Evolutionary conservation across 2,113 vertebrate genomes (phyloP), one percentile per base, ranked within the genome.

Genomic region (Lophura nycthemera): DNA sequence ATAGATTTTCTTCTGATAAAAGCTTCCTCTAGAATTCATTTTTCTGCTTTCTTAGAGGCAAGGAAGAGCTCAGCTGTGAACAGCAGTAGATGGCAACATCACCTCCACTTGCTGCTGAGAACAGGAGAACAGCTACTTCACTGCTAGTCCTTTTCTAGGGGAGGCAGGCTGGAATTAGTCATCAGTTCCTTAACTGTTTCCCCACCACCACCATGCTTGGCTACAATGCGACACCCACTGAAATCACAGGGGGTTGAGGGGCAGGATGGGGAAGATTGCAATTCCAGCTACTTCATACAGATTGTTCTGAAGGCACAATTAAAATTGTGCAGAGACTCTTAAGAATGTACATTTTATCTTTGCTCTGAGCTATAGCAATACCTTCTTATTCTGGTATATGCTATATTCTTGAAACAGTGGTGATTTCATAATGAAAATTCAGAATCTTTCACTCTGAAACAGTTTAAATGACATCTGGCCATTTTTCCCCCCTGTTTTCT

Each of bases 181-280:
- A 43, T 38, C 8, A 38, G 8, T 74, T 85, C 32, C n/a, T 61
- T 40, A 57, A 34, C 3, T 40, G 11, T 56, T 56, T 32, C 14
- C 17, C 25, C 13, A 24, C 38, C 19, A 13, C 32, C 17, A 13
- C 11, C 9, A 3, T 8, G 30, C 9, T 21, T 15, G 25, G 20
- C 38, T 38, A 32, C 27, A 56, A 50, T 27, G 16, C 2, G 1
- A 45, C 9, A 43, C 13, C 11, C 16, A 73, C 13, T 32, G n/a
- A 78, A 71, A 60, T 4, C 8, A 40, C 36, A n/a, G 0, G 8
- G 42, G 38, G 6, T 13, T 34, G 4, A 85, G 17, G 6, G 13
- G 65, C 17, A 38, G 16, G 10, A 2, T 36, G 69, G 36, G 20
- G 3, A 36, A 63, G 74, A 30, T 0, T 0, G 45, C 29, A 9